Evolutionary conservation across 1,140 invertebrate species (phyloP), one percentile per base, ranked within the genome.

Genomic region (Triops longicaudatus): DNA sequence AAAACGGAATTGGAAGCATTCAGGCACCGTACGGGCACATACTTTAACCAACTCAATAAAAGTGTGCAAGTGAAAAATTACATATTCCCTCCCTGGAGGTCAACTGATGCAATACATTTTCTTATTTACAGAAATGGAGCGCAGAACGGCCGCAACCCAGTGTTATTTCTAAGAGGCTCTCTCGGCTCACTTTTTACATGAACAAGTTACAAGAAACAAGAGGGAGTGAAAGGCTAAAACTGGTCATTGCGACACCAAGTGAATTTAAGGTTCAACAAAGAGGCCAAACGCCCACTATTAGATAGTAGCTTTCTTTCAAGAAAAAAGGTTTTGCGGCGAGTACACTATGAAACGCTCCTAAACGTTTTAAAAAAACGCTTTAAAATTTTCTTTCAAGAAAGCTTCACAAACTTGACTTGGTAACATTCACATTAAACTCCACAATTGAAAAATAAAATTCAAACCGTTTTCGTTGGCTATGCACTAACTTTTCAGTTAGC

Each of bases 51-150:
- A 63, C 50, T 4, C 17, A 63, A 63, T 63, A 6, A 22, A 63
- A 63, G 10, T 63, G 50, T 63, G 50, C 50, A 63, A 63, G 50
- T 63, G 50, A 63, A 63, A 63, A 63, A 63, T 63, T 63, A 63
- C 50, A 63, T 17, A 63, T 2, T 63, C 50, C 50, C 50, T 63
- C 50, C 50, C 50, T 63, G 50, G 17, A 63, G 14, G 50, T 63
- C 50, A 63, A 63, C 50, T 63, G 50, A 63, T 22, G 50, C 50
- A 63, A 63, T 63, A 63, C 50, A 63, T 17, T 63, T 44, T 63
- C 50, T 63, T 63, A 63, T 63, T n/a, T 63, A 63, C 50, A 63
- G 22, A 22, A 63, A 63, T 5, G 17, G 17, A 63, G 10, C 6
- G 50, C 10, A 22, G 17, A 63, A n/a, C 14, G 7, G 50, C 50